These are phyloP conservation scores for Drosophila mayri DNA, from an alignment of 1,140 invertebrate species.

Conservation along the genomic window DNA sequence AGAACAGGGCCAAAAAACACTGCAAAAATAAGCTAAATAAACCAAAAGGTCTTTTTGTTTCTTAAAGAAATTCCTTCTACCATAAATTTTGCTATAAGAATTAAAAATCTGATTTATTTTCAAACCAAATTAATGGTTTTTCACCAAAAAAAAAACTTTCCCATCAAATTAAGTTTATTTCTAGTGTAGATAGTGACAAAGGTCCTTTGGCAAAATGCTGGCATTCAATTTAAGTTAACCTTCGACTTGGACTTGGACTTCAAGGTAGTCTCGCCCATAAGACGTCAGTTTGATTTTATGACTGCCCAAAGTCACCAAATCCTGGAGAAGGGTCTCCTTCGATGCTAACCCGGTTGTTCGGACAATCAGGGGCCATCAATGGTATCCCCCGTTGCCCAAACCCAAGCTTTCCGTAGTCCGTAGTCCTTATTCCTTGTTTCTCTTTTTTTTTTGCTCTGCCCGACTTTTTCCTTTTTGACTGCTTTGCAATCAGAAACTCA, in stretches of 20 bases:
- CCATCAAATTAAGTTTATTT: too few species aligned
- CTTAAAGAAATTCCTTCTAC: neutral
- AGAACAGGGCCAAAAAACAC: neutral
- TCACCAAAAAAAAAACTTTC: neutral
- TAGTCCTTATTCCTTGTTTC: neutral
- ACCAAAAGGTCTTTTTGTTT: neutral
- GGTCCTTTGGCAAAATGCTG: slow-evolving; percentile 1
- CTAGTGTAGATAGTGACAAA: slow-evolving; percentile 4
- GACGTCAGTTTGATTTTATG: slow-evolving; percentile 78
- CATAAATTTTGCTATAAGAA: too few species aligned
- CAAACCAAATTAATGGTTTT: neutral
- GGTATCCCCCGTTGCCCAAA: neutral
- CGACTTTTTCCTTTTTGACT: slow-evolving; percentile 39
- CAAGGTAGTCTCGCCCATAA: slow-evolving; percentile 48
- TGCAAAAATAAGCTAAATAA: neutral
- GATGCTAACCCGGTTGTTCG: slow-evolving; percentile 36
- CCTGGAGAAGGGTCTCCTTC: slow-evolving; percentile 6
- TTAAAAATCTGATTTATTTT: neutral
- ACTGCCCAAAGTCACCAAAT: slow-evolving; percentile 57
- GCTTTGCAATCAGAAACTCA: slow-evolving; percentile 81
- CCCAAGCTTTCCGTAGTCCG: neutral
- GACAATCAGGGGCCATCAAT: slow-evolving; percentile 44
- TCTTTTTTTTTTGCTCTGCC: neutral
- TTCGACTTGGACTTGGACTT: slow-evolving; percentile 29
- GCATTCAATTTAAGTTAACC: slow-evolving; percentile 55